Conservation (phyloP, 2,888 invertebrate species). For the Cerastoderma edule region DNA sequence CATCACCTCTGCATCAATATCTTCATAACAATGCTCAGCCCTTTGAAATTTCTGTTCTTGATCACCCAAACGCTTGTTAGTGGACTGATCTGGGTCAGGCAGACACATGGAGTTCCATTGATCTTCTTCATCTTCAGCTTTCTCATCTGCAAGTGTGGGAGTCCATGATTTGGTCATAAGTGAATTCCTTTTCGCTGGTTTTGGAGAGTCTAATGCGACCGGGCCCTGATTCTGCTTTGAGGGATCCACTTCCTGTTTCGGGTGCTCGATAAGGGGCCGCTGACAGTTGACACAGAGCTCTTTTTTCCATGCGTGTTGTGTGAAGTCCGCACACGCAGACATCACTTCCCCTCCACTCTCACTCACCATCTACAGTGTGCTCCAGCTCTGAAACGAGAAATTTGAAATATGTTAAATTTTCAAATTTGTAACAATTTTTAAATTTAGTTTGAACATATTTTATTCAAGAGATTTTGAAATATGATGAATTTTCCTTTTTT, state of each 20-base stretch:
- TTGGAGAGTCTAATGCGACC: slow-evolving; percentile 61
- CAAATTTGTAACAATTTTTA: too few species aligned
- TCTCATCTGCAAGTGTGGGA: slow-evolving; percentile 27
- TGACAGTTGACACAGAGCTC: slow-evolving; percentile 79
- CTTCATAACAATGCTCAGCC: slow-evolving; percentile 52
- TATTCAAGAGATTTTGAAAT: too few species aligned
- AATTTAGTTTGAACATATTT: too few species aligned
- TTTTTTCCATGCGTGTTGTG: slow-evolving; percentile 79
- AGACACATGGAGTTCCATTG: slow-evolving; percentile 60
- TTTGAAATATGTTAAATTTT: too few species aligned
- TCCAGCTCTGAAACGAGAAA: not conserved
- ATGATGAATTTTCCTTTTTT: too few species aligned
- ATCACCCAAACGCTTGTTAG: slow-evolving; percentile 30
- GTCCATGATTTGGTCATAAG: slow-evolving; percentile 61
- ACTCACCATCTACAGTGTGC: slow-evolving; percentile 61
- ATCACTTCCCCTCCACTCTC: slow-evolving; percentile 61
- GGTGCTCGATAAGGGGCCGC: slow-evolving; percentile 72
- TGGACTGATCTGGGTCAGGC: slow-evolving; percentile 43
- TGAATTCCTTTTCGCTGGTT: slow-evolving; percentile 69
- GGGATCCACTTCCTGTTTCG: not conserved
- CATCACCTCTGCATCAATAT: slow-evolving; percentile 40
- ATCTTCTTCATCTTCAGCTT: slow-evolving; percentile 42
- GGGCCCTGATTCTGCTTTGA: not conserved
- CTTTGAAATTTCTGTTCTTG: slow-evolving; percentile 21
- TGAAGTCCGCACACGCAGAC: slow-evolving; percentile 76